These are phyloP conservation scores for Stenotaenia linearis DNA, from an alignment of 2,888 invertebrate genomes.

Conservation along the genomic window DNA sequence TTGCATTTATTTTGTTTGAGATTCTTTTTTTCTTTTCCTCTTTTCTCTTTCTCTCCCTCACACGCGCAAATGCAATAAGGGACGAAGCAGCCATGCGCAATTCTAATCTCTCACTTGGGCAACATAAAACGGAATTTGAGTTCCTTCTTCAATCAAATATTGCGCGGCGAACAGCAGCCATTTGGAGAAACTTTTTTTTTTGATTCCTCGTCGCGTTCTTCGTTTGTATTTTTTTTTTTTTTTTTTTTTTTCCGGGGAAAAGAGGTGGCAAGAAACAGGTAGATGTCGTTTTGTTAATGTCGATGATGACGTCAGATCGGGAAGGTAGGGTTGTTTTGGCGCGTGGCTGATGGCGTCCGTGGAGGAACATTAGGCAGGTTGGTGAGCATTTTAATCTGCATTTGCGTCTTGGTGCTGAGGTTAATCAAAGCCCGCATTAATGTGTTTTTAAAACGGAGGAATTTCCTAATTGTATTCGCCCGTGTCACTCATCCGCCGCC, in stretches of 20 bases:
- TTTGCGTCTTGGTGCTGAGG: conserved; percentile 29
- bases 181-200: conserved; percentile 6
- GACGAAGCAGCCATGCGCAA: conserved; percentile 27
- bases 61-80: conserved; percentile 28
- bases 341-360: conserved; percentile 28
- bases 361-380: conserved; percentile 30
- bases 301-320: background rate
- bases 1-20: conserved; percentile 31
- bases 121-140: conserved; percentile 36
- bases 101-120: conserved; percentile 34
- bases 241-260: background rate
- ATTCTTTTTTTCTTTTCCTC: conserved; percentile 22
- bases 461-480: conserved; percentile 33
- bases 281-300: conserved; percentile 26
- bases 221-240: background rate
- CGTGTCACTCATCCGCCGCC: conserved; percentile 2
- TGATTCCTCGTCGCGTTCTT: conserved; percentile 17
- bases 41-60: background rate
- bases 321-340: conserved; percentile 1
- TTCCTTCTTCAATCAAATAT: conserved; percentile 35
- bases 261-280: background rate
- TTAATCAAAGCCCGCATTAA: conserved; percentile 33
- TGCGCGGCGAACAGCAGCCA: conserved; percentile 10
- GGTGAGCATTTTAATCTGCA: conserved; percentile 21
- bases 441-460: conserved; percentile 32